Percentiles rank a stretch among this genome's conserved stretches.
These are phyloP conservation scores for Seira sanloemensis DNA, from an alignment of 2,888 invertebrate species.

Conservation along the genomic window DNA sequence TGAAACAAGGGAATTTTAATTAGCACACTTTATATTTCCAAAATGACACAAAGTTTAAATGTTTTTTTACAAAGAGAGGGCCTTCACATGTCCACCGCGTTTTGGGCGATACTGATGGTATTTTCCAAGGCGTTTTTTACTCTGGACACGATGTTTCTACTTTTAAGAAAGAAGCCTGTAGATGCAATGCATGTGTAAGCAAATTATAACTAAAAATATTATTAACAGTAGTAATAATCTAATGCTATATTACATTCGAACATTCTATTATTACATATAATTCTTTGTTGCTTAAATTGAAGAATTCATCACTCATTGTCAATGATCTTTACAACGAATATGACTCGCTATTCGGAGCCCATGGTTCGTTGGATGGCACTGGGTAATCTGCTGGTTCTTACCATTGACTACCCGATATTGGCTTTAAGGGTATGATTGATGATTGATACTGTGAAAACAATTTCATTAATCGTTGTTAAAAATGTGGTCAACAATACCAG, in stretches of 20 bases:
- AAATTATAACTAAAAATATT: too few relatives aligned
- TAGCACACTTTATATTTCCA: neutral
- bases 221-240: too few relatives aligned
- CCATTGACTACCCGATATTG: constrained; percentile 33
- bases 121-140: constrained; percentile 21
- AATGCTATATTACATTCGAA: too few relatives aligned
- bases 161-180: neutral
- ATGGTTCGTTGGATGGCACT: constrained; percentile 19
- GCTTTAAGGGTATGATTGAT: constrained; percentile 43
- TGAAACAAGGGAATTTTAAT: too few relatives aligned
- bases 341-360: constrained; percentile 25
- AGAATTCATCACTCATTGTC: constrained; percentile 33
- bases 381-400: constrained; percentile 27
- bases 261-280: too few relatives aligned
- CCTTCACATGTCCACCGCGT: constrained; percentile 38
- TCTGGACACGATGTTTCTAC: constrained; percentile 7
- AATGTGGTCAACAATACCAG: too few relatives aligned
- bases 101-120: constrained; percentile 14
- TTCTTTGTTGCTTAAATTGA: neutral
- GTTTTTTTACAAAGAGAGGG: constrained; percentile 23
- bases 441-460: too few relatives aligned
- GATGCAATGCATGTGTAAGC: neutral
- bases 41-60: too few relatives aligned
- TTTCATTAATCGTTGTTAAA: too few relatives aligned
- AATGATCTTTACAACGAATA: neutral